Evolutionary conservation across 2,888 invertebrate species (phyloP), one percentile per base, ranked within the genome.

Genomic region (Zygothrica quintamaculata): DNA sequence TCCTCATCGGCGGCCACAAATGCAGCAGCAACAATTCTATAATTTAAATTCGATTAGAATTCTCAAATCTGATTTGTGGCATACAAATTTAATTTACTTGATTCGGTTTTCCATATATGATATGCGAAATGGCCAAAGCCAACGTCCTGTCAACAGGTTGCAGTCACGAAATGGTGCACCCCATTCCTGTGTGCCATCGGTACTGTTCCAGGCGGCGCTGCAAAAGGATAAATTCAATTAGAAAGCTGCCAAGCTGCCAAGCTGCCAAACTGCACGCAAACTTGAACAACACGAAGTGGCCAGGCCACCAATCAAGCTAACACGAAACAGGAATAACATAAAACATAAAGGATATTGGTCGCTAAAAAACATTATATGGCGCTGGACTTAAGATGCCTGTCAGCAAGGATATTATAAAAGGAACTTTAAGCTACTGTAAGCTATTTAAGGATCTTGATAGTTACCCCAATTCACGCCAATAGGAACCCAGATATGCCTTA

Each of bases 1-100:
- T 96, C 92, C 71, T 95, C 92, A 64, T 94, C 92, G 88, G 90
- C 93, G 68, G 91, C 91, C 57, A 93, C 92, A 84, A 93, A 94
- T 7, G 94, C 90, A 29, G 93, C 93, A 3, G 94, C 93, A 18
- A 93, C 93, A 62, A 93, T 93, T 81, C 94, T 92, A 71, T 22
- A 47, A 4, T 11, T 16, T n/a, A 4, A 1, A 3, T 0, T 15
- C 8, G 8, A 12, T 0, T n/a, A 1, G 5, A n/a, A 15, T 15
- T 3, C 12, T 18, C 1, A n/a, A n/a, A n/a, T n/a, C n/a, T n/a
- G n/a, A n/a, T n/a, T 22, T n/a, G 0, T 8, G n/a, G 8, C 7
- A 8, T 12, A 0, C n/a, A n/a, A n/a, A n/a, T n/a, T n/a, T n/a
- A 15, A 80, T 89, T 86, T 62, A 91, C 91, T 90, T 91, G 78